phyloP scores from a whole-genome alignment of 2,797 vertebrate species.

The Orestias chungarensis region DNA sequence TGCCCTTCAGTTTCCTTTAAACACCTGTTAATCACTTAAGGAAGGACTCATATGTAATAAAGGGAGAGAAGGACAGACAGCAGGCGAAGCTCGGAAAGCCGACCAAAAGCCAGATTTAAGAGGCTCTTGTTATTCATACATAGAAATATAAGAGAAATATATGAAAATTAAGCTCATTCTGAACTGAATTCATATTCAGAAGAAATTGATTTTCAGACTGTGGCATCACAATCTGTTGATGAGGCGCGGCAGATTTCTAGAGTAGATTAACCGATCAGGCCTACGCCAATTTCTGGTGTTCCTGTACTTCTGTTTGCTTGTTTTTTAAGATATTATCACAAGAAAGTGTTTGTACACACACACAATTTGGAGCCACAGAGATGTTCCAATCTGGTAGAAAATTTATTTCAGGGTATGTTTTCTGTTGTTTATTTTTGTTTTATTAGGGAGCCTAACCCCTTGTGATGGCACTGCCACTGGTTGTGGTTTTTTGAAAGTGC shows the following conservation, averaged over 20 bases:
- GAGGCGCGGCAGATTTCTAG: background rate
- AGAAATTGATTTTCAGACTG: background rate
- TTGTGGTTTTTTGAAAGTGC: too few species aligned
- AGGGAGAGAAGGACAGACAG: slow-evolving; percentile 1
- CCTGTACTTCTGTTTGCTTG: background rate
- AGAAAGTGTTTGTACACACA: background rate
- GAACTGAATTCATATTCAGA: background rate
- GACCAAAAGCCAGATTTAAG: background rate
- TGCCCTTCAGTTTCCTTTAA: slow-evolving; percentile 76
- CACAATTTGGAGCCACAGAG: background rate
- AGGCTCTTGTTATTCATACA: background rate
- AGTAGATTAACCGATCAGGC: background rate
- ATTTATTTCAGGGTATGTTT: background rate
- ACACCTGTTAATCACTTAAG: slow-evolving; percentile 85
- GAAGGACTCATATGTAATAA: slow-evolving; percentile 55
- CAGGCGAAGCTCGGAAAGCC: background rate
- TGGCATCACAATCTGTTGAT: background rate
- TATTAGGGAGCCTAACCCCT: background rate
- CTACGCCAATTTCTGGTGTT: background rate
- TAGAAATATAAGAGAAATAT: background rate
- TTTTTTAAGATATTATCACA: background rate
- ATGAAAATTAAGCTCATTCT: background rate
- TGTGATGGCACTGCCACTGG: too few species aligned
- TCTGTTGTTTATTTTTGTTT: background rate
- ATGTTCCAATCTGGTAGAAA: too few species aligned